These are phyloP conservation scores for Pammene aurita DNA, from an alignment of 2,888 invertebrate species.

Conservation along the genomic window DNA sequence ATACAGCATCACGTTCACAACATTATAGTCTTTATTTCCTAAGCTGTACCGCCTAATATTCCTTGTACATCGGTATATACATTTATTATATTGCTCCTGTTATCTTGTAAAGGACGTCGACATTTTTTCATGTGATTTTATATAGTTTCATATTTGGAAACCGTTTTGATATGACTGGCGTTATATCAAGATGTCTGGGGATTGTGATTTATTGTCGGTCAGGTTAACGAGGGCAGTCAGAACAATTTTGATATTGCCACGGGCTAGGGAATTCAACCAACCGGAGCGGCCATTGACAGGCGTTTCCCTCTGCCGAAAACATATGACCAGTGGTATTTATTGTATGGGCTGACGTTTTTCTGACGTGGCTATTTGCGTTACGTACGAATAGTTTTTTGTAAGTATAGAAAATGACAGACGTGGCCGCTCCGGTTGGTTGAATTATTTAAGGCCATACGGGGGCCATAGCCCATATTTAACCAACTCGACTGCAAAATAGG, in stretches of 20 bases:
- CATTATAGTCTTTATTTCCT: not conserved
- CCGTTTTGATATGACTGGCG: conserved; percentile 3
- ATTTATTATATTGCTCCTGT: conserved; percentile 10
- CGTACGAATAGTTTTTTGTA: no score
- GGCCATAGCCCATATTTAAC: no score
- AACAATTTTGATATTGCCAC: not conserved
- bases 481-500: no score
- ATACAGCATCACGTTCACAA: not conserved
- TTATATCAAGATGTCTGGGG: conserved; percentile 13
- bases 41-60: not conserved
- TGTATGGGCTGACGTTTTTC: no score
- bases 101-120: not conserved
- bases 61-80: not conserved
- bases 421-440: no score
- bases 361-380: no score
- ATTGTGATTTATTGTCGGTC: not conserved
- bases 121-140: conserved; percentile 25
- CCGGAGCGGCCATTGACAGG: no score
- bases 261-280: no score
- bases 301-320: no score
- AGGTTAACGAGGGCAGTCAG: not conserved
- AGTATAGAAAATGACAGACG: no score
- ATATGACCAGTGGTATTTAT: no score
- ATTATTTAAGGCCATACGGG: no score
- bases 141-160: conserved; percentile 16